Evolutionary conservation across 2,113 vertebrate genomes (phyloP), one percentile per base, ranked within the genome.

Genomic region (Prolemur simus): DNA sequence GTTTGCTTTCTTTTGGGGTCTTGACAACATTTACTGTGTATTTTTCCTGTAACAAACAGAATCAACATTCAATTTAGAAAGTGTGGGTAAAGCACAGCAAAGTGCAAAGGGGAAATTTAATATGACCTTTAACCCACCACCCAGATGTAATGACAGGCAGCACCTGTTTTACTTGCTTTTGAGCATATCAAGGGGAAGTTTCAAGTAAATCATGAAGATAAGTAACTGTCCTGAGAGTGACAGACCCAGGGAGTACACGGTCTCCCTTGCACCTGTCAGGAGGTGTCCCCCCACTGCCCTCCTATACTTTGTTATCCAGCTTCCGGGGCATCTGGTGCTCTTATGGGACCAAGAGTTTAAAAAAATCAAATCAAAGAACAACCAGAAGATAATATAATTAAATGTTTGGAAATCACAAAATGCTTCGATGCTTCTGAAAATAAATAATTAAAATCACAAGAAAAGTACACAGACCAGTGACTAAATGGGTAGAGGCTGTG

Each of bases 391-490:
- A 94, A 81, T 17, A 63, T 14, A 82, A 32, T 47, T 47, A 73
- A 58, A 64, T 82, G 76, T 56, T 89, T 71, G 95, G 47, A 94
- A 64, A 71, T 71, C 42, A 91, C 25, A 91, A 87, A 83, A 69
- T 18, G 54, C 13, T 60, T 37, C 4, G 27, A 45, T 63, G 5
- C 32, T 10, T 87, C 32, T 27, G 25, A 56, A 71, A 49, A n/a
- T 39, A 71, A 49, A n/a, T 71, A 45, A 73, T 27, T 73, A 74
- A 54, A 68, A 63, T 60, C 39, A 80, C 29, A 74, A 69, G 49
- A 77, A 74, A 64, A 73, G 37, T 39, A 56, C 8, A 56, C 45
- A 64, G 29, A 52, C 23, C 52, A 64, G 69, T 13, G 47, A 85
- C 34, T 89, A 64, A 52, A n/a, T 29, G 42, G 58, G 37, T 23